Evolutionary conservation across 2,113 vertebrate species (phyloP).

Genomic region (Tylochromis polylepis): DNA sequence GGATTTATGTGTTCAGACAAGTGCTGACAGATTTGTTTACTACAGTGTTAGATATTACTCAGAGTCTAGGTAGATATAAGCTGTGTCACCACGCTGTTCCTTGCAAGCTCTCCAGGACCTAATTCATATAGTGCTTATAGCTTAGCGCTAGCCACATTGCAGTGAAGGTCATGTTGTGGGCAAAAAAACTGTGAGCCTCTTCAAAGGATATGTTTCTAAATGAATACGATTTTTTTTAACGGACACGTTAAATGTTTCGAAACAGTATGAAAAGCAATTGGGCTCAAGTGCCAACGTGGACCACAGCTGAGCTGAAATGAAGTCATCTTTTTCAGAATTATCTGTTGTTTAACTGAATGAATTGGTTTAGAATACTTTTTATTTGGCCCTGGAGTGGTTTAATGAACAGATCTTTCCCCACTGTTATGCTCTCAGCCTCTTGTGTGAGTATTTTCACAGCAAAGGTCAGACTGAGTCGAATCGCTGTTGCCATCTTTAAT

Average conservation of each 20-base stretch:
- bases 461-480: background rate
- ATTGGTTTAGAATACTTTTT: background rate
- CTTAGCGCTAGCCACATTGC: background rate
- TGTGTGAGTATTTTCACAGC: background rate
- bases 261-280: background rate
- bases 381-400: background rate
- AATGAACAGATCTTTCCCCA: background rate
- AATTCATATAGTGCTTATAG: background rate
- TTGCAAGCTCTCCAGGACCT: background rate
- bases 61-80: background rate
- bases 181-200: background rate
- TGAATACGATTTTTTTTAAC: background rate
- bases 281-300: background rate
- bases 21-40: conserved; percentile 19
- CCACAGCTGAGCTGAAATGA: background rate
- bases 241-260: background rate
- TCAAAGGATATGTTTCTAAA: background rate
- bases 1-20: background rate
- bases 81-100: background rate
- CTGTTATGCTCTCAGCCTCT: background rate
- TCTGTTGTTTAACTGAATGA: background rate
- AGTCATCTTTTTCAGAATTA: background rate
- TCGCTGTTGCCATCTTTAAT: conserved; percentile 5
- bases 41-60: conserved; percentile 2
- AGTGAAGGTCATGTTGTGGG: background rate